phyloP scores from a whole-genome alignment of 2,113 vertebrate species.

The Aythya baeri region DNA sequence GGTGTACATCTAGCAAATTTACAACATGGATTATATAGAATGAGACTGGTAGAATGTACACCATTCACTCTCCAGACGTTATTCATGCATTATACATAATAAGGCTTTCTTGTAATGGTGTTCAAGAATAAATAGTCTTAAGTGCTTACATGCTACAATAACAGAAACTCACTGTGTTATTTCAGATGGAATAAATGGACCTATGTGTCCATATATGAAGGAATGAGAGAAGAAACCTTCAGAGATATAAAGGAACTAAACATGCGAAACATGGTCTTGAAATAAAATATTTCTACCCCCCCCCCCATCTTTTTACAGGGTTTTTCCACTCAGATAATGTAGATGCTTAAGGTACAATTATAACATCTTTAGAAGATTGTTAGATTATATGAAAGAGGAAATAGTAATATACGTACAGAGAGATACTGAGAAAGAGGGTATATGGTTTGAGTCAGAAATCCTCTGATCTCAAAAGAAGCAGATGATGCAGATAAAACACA shows the following conservation, averaged over 20 bases:
- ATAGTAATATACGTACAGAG: constrained; percentile 58
- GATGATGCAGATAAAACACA: constrained; percentile 73
- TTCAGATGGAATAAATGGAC: constrained; percentile 22
- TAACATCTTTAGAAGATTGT: constrained; percentile 67
- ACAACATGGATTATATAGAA: not conserved
- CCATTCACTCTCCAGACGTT: not conserved
- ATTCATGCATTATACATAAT: not conserved
- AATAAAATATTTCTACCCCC: not conserved
- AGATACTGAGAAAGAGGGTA: constrained; percentile 49
- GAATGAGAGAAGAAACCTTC: not conserved
- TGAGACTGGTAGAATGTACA: not conserved
- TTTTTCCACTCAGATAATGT: constrained; percentile 54
- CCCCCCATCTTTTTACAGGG: constrained; percentile 7
- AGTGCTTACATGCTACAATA: not conserved
- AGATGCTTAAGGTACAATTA: constrained; percentile 65
- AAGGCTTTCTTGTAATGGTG: not conserved
- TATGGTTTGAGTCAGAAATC: constrained; percentile 53
- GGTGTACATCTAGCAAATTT: constrained; percentile 5
- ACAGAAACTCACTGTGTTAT: constrained; percentile 2
- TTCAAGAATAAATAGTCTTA: constrained; percentile 7
- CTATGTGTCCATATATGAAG: not conserved
- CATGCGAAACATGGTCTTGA: not conserved
- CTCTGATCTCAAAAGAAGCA: constrained; percentile 73
- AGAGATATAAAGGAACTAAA: not conserved
- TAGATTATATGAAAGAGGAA: constrained; percentile 66